Evolutionary conservation across 64 coral and sea anemone species (phyloP).

Genomic region (Exaiptasia diaphana): DNA sequence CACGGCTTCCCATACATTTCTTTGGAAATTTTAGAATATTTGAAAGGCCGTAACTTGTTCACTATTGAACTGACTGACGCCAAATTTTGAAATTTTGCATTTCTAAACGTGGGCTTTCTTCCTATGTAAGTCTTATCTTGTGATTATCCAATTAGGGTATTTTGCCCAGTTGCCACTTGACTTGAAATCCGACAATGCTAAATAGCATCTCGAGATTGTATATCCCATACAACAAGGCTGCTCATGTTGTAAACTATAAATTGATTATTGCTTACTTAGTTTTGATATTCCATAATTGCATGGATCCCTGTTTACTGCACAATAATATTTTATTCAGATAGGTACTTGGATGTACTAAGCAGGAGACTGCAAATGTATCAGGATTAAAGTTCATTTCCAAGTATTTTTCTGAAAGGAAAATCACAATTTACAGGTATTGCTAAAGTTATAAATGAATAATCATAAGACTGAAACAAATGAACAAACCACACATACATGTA

Average conservation of each 20-base stretch:
- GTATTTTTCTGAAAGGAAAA: constrained; percentile 71
- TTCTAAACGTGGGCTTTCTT: too few relatives aligned
- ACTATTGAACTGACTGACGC: too few relatives aligned
- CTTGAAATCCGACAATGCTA: too few relatives aligned
- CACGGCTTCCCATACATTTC: too few relatives aligned
- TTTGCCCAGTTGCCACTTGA: too few relatives aligned
- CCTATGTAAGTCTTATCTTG: too few relatives aligned
- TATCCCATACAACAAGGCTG: too few relatives aligned
- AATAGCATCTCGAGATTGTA: too few relatives aligned
- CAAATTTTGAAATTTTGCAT: too few relatives aligned
- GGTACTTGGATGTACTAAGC: constrained; percentile 89
- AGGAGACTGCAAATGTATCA: constrained; percentile 65
- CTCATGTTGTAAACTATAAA: not conserved
- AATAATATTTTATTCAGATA: constrained; percentile 92
- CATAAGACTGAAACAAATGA: not conserved
- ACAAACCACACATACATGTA: not conserved
- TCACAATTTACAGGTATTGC: constrained; percentile 1
- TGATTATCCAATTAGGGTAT: too few relatives aligned
- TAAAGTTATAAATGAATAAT: not conserved
- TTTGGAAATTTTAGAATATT: too few relatives aligned
- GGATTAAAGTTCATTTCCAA: constrained; percentile 83
- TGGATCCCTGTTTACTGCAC: constrained; percentile 84
- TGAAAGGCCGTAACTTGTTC: too few relatives aligned
- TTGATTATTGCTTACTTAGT: constrained; percentile 80
- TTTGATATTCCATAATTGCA: constrained; percentile 98